These are phyloP conservation scores for Eupeodes latifasciatus DNA, from an alignment of 2,888 invertebrate genomes.

Conservation along the genomic window DNA sequence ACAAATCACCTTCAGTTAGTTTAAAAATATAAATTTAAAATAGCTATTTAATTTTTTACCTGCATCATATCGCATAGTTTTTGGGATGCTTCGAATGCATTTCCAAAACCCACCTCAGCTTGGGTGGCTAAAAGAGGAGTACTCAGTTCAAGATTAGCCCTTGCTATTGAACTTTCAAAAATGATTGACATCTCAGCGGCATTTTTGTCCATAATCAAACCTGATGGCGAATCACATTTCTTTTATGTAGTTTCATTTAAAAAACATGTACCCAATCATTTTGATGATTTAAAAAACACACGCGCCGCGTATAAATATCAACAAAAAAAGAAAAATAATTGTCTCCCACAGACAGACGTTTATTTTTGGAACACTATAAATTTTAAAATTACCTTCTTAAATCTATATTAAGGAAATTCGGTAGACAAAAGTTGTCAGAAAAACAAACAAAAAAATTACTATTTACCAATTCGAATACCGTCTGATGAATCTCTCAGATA, in stretches of 20 bases:
- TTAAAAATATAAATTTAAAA: too few relatives aligned
- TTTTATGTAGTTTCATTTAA: neutral
- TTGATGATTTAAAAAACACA: neutral
- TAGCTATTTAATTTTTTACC: conserved; percentile 80
- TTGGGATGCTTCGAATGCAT: conserved; percentile 85
- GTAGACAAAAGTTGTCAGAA: neutral
- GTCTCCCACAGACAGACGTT: neutral
- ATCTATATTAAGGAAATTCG: conserved; percentile 4
- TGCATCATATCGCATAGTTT: conserved; percentile 86
- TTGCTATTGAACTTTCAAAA: conserved; percentile 81
- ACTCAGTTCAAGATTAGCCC: conserved; percentile 80
- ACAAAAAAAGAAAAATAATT: neutral
- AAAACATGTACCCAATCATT: neutral
- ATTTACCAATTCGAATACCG: conserved; percentile 68
- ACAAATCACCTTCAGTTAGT: too few relatives aligned
- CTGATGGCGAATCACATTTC: conserved; percentile 67
- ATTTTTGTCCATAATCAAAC: conserved; percentile 80
- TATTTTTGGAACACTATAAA: neutral
- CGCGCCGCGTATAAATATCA: neutral
- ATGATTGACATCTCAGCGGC: conserved; percentile 79
- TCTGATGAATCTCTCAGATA: conserved; percentile 42
- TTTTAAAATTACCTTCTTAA: neutral
- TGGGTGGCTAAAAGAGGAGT: conserved; percentile 78
- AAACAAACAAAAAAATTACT: neutral
- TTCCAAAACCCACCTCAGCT: conserved; percentile 85